These are phyloP conservation scores for Brachionus sp. DNA, from an alignment of 1,140 invertebrate genomes.

Conservation along the genomic window DNA sequence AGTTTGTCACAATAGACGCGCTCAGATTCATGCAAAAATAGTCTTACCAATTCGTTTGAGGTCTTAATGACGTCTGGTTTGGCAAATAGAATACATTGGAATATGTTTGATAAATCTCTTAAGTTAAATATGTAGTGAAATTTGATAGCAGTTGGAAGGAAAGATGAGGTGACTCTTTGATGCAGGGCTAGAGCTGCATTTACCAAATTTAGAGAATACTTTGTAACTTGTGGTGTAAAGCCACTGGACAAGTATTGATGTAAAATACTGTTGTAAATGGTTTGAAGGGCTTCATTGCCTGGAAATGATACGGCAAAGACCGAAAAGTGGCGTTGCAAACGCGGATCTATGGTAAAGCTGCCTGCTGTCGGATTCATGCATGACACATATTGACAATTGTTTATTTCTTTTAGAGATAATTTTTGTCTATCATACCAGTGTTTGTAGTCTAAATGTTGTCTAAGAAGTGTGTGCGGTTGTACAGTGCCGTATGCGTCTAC, in stretches of 20 bases:
- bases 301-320: conserved; percentile 92
- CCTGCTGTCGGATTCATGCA: conserved; percentile 97
- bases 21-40: conserved; percentile 43
- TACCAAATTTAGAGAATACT: conserved; percentile 69
- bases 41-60: not conserved
- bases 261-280: conserved; percentile 76
- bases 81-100: conserved; percentile 54
- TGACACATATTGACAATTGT: conserved; percentile 91
- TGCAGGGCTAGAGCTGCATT: conserved; percentile 77
- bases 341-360: conserved; percentile 89
- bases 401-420: conserved; percentile 86
- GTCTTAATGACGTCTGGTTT: conserved; percentile 10
- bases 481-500: conserved; percentile 90
- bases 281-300: conserved; percentile 74
- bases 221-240: conserved; percentile 64
- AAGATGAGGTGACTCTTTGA: conserved; percentile 76
- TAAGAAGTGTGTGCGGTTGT: conserved; percentile 87
- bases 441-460: conserved; percentile 88
- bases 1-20: conserved; percentile 46
- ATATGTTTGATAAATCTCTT: conserved; percentile 82
- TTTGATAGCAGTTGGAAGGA: conserved; percentile 87
- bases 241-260: conserved; percentile 75
- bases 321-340: conserved; percentile 80
- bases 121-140: conserved; percentile 96
- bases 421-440: conserved; percentile 88